Evolutionary conservation across 1,140 invertebrate species (phyloP).

Genomic region (Philopotamus ludificatus): DNA sequence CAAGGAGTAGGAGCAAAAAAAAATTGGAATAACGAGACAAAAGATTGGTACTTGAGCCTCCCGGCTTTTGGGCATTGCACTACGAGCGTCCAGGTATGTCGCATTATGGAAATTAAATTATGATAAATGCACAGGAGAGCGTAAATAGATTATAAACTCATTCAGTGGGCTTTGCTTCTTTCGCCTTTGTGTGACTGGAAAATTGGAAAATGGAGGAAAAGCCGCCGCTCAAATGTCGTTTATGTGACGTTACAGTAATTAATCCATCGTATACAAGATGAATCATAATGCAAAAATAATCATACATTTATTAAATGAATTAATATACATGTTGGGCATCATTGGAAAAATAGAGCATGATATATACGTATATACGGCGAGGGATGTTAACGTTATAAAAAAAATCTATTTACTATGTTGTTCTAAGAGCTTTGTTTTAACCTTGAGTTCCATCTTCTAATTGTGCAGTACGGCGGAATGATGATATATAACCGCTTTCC

Average conservation of each 20-base stretch:
- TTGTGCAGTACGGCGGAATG: too few species aligned
- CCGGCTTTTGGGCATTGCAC: slow-evolving; percentile 25
- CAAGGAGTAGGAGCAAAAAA: slow-evolving; percentile 7
- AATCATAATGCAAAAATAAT: too few species aligned
- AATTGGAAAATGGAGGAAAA: slow-evolving; percentile 18
- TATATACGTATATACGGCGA: too few species aligned
- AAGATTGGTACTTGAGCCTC: slow-evolving; percentile 26
- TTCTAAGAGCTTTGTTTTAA: too few species aligned
- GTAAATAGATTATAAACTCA: slow-evolving; percentile 43
- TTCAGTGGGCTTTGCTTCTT: slow-evolving; percentile 41
- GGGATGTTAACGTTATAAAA: too few species aligned
- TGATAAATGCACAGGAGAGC: slow-evolving; percentile 42
- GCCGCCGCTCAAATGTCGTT: not conserved
- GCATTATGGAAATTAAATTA: slow-evolving; percentile 43
- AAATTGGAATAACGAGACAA: slow-evolving; percentile 28
- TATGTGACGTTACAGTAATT: not conserved
- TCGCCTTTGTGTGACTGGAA: not conserved
- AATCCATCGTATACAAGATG: too few species aligned
- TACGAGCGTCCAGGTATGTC: slow-evolving; percentile 34
- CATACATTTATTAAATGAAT: too few species aligned
- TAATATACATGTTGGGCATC: too few species aligned
- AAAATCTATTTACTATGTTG: too few species aligned
- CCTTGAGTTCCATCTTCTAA: too few species aligned
- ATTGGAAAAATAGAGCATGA: too few species aligned
- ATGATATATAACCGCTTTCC: too few species aligned